phyloP scores from a whole-genome alignment of 2,797 vertebrate genomes.

The Eleutherodactylus coqui region DNA sequence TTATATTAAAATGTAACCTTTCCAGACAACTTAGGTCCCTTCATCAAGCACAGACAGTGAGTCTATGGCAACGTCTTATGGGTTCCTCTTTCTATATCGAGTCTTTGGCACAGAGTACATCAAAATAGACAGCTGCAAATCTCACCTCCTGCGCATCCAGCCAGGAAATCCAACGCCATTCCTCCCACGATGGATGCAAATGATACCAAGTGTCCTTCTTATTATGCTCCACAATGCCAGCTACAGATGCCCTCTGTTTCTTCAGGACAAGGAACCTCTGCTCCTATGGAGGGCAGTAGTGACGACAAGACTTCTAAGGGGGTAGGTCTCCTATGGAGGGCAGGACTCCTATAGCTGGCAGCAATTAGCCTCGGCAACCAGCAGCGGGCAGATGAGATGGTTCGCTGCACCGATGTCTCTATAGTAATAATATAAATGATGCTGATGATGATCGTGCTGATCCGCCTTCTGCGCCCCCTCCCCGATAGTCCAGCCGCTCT shows the following conservation, averaged over 20 bases:
- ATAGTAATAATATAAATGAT: background rate
- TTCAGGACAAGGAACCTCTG: background rate
- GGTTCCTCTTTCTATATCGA: no score
- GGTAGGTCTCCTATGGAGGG: background rate
- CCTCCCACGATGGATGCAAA: constrained; percentile 29
- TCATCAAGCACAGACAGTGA: no score
- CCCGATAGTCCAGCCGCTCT: background rate
- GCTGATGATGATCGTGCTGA: background rate
- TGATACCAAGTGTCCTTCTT: background rate
- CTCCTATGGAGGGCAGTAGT: background rate
- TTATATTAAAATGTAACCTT: no score
- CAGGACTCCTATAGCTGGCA: background rate
- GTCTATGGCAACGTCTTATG: no score
- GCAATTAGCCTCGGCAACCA: background rate
- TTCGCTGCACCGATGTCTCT: background rate
- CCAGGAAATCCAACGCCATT: constrained; percentile 92
- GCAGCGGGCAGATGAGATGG: background rate
- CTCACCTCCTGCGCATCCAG: constrained; percentile 93
- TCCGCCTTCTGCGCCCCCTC: background rate
- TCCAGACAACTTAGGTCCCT: no score
- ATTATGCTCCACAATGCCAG: background rate
- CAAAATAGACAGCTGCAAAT: background rate
- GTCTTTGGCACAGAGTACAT: background rate
- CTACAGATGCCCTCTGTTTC: background rate
- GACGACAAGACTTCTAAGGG: background rate